Evolutionary conservation across 1,140 invertebrate species (phyloP).

Genomic region (Chelonus insularis): DNA sequence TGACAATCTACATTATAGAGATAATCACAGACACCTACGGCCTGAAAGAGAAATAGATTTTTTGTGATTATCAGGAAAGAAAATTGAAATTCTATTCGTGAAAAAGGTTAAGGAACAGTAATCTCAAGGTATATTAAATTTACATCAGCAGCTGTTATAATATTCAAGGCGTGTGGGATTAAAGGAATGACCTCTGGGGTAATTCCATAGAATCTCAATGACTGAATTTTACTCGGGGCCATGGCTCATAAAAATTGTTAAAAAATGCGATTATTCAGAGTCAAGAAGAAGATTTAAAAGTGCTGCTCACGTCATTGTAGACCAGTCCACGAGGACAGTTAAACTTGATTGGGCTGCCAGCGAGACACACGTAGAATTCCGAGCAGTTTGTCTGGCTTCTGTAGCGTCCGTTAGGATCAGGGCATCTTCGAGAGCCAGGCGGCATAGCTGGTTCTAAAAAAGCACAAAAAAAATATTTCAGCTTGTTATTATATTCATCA

Average conservation of each 20-base stretch:
- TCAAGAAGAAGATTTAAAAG: slow-evolving; percentile 6
- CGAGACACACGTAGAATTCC: slow-evolving; percentile 68
- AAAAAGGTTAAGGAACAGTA: not conserved
- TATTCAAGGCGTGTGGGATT: slow-evolving; percentile 13
- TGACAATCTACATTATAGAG: slow-evolving; percentile 62
- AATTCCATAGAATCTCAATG: not conserved
- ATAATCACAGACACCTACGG: slow-evolving; percentile 66
- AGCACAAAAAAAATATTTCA: not conserved
- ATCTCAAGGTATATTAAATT: slow-evolving; percentile 6
- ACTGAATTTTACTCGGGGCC: not conserved
- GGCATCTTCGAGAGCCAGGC: slow-evolving; percentile 53
- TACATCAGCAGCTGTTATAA: slow-evolving; percentile 2
- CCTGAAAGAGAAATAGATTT: slow-evolving; percentile 49
- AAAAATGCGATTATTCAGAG: slow-evolving; percentile 14
- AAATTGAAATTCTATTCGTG: slow-evolving; percentile 33
- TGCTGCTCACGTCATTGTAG: slow-evolving; percentile 66
- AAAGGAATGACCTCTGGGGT: not conserved
- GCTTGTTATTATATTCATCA: not conserved
- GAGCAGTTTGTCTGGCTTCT: slow-evolving; percentile 67
- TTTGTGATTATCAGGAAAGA: not conserved
- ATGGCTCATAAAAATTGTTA: not conserved
- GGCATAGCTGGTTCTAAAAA: slow-evolving; percentile 52
- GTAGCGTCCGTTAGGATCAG: slow-evolving; percentile 61
- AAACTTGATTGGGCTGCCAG: slow-evolving; percentile 64
- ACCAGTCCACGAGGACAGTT: slow-evolving; percentile 65